Evolutionary conservation across 1,140 invertebrate genomes (phyloP).

Genomic region (Micrasema minimum): DNA sequence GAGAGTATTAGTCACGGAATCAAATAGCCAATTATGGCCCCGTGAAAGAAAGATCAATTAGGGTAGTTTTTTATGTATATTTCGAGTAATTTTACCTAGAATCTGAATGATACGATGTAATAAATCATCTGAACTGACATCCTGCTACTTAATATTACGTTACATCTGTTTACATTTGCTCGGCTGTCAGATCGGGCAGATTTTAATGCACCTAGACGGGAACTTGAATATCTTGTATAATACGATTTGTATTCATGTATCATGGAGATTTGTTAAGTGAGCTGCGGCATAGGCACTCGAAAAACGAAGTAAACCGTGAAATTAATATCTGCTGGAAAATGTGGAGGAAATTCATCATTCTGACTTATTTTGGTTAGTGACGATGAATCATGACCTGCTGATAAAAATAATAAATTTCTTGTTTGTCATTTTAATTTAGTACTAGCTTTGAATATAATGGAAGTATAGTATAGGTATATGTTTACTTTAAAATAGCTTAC

Average conservation of each 20-base stretch:
- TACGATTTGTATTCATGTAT: not conserved
- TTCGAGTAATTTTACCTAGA: slow-evolving; percentile 8
- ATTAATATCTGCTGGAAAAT: not conserved
- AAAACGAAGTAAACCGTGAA: not conserved
- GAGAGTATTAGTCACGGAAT: slow-evolving; percentile 1
- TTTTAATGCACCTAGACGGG: slow-evolving; percentile 4
- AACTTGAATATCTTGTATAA: not conserved
- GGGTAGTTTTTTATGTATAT: slow-evolving; percentile 13
- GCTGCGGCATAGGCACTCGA: not conserved
- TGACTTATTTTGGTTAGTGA: too few relatives aligned
- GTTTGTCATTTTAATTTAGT: too few relatives aligned
- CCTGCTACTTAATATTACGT: slow-evolving; percentile 12
- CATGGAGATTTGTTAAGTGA: not conserved
- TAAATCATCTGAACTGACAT: slow-evolving; percentile 24
- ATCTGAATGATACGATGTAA: not conserved
- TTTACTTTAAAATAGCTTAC: too few relatives aligned
- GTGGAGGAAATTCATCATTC: too few relatives aligned
- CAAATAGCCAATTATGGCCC: slow-evolving; percentile 25
- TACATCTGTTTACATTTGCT: slow-evolving; percentile 38
- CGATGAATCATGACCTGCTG: too few relatives aligned
- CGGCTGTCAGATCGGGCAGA: slow-evolving; percentile 23
- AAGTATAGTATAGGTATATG: too few relatives aligned
- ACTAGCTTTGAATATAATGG: too few relatives aligned
- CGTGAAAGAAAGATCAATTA: slow-evolving; percentile 24
- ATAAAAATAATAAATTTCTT: too few relatives aligned